Percentiles rank a stretch among this genome's conserved stretches.
Conservation (phyloP, 2,888 invertebrate genomes). For the Limnephilus marmoratus region DNA sequence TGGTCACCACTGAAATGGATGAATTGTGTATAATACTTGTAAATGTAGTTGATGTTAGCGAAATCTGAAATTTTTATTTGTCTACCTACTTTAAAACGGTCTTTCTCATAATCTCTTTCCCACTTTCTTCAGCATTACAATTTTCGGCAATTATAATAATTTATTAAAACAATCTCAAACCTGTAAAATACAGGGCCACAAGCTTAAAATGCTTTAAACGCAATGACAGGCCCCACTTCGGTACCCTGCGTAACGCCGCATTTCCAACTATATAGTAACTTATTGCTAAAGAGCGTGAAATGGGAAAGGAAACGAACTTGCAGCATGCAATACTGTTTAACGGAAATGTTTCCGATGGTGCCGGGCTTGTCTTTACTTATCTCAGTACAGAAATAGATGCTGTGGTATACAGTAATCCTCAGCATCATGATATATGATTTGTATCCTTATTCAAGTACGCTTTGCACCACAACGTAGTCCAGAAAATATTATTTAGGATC, state of each 20-base stretch:
- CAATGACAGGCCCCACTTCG: neutral
- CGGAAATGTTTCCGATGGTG: neutral
- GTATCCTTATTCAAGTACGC: too few species aligned
- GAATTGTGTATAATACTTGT: too few species aligned
- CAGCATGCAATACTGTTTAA: neutral
- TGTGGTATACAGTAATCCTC: neutral
- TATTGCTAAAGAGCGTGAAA: slow-evolving; percentile 14
- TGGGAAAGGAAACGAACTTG: slow-evolving; percentile 40
- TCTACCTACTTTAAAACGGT: neutral
- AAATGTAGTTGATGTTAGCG: too few species aligned
- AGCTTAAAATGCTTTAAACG: neutral
- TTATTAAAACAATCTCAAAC: too few species aligned
- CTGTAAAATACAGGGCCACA: too few species aligned
- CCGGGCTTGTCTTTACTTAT: neutral
- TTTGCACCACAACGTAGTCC: too few species aligned
- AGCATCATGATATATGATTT: too few species aligned
- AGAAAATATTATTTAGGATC: too few species aligned
- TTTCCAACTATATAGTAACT: neutral
- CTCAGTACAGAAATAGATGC: neutral
- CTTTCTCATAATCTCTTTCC: too few species aligned
- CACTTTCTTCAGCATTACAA: too few species aligned
- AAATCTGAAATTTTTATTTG: neutral
- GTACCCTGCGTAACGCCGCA: neutral
- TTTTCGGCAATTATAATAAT: neutral
- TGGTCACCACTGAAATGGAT: too few species aligned